Evolutionary conservation across 2,888 invertebrate genomes (phyloP), one percentile per base, ranked within the genome.

Genomic region (Athalia rosae): DNA sequence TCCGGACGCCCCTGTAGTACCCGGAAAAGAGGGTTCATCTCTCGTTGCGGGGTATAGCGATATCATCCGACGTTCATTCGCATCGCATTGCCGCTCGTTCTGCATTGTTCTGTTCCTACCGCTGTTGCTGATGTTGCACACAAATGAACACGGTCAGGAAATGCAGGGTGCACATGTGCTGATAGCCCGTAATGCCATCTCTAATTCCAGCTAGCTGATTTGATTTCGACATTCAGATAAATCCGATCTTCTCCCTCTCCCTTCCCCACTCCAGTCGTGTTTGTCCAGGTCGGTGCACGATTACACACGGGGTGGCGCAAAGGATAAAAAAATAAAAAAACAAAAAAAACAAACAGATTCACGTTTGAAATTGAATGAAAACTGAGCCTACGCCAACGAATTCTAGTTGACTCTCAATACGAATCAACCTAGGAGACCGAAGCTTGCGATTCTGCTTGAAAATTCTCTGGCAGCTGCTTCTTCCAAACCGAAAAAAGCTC

Each of bases 171-270:
- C 88, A 87, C 86, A 86, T 85, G 86, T 85, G 86, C 85, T 86
- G 89, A 88, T 89, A 89, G 87, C 78, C 84, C 84, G 85, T 89
- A 89, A 89, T 89, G 89, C 89, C 89, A 85, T 89, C 88, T 89
- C 88, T 89, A 89, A 89, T 89, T 89, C 89, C 89, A 84, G 84
- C 86, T 87, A 86, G 89, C 87, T 89, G 89, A 89, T 89, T 89
- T 89, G 89, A 89, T 89, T 89, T 88, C 80, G 87, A 89, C 85
- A 89, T 89, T 89, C 88, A 89, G 89, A 89, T 89, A 89, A 89
- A 89, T 84, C 87, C 77, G 81, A 50, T 13, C 77, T 58, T 56
- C 78, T 66, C 79, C 63, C 79, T 47, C 66, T 15, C 79, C 80
- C 79, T 79, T 74, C 77, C 77, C 77, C 61, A 48, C 11, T 69